A percentile compares a stretch with the other conserved stretches of the same genome.
Evolutionary conservation across 2,888 invertebrate species (phyloP).

Genomic region (Cantharis rufa): DNA sequence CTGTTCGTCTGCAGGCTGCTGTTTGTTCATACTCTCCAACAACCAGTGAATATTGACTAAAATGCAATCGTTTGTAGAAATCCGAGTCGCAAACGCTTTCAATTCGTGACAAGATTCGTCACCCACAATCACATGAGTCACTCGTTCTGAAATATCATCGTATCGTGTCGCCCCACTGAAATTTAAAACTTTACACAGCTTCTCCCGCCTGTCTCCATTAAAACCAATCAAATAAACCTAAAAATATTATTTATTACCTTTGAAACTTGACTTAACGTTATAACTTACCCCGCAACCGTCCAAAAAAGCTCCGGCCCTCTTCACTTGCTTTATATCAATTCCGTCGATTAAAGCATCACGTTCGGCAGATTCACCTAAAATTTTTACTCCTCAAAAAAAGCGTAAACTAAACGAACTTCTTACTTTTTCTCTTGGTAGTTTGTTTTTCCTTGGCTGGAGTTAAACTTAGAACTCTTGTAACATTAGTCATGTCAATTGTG

Average conservation of each 20-base stretch:
- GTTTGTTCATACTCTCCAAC: constrained; percentile 69
- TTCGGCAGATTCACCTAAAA: constrained; percentile 27
- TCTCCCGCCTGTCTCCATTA: constrained; percentile 64
- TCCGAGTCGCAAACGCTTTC: constrained; percentile 44
- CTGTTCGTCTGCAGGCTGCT: constrained; percentile 63
- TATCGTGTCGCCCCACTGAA: constrained; percentile 83
- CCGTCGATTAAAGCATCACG: constrained; percentile 46
- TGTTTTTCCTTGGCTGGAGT: constrained; percentile 1
- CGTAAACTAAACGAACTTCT: not conserved
- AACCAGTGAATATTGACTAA: constrained; percentile 78
- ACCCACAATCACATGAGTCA: constrained; percentile 81
- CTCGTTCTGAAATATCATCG: constrained; percentile 72
- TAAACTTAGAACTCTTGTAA: not conserved
- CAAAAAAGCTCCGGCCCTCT: constrained; percentile 78
- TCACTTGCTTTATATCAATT: constrained; percentile 68
- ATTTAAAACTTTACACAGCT: constrained; percentile 71
- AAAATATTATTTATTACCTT: not conserved
- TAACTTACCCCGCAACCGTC: constrained; percentile 83
- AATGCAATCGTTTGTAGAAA: constrained; percentile 43
- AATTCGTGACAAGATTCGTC: constrained; percentile 60
- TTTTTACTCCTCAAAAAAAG: not conserved
- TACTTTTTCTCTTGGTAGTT: constrained; percentile 22
- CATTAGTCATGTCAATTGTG: constrained; percentile 25
- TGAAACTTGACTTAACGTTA: not conserved
- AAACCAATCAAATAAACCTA: constrained; percentile 75